Conservation (phyloP, 2,888 invertebrate species). For the Drosophila monieri region DNA sequence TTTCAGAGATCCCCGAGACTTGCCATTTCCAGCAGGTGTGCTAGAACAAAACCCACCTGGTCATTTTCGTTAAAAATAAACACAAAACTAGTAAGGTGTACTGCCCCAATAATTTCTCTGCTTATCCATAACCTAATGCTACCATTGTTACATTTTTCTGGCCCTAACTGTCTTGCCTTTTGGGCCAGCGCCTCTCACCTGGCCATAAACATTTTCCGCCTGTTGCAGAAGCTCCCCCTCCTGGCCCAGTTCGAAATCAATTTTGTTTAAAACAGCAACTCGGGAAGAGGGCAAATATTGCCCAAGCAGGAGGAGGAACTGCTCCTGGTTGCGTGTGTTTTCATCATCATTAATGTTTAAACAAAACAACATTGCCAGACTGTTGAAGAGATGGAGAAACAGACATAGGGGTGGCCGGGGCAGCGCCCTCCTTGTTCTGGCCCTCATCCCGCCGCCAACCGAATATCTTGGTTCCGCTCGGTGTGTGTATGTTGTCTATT, state of each 20-base stretch:
- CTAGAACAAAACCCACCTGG: conserved; percentile 1
- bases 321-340: conserved; percentile 58
- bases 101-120: neutral
- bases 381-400: conserved; percentile 31
- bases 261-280: conserved; percentile 43
- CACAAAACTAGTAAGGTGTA: neutral
- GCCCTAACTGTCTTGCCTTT: neutral
- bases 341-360: conserved; percentile 76
- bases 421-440: conserved; percentile 5
- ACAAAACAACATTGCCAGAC: conserved; percentile 76
- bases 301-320: conserved; percentile 30
- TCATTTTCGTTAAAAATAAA: neutral
- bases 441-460: too few species aligned
- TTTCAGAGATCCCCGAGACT: neutral
- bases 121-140: neutral
- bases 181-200: conserved; percentile 4
- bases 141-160: neutral
- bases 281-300: conserved; percentile 30
- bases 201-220: conserved; percentile 27
- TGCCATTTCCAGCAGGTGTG: conserved; percentile 8
- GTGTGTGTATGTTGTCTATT: conserved; percentile 79
- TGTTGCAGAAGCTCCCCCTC: conserved; percentile 51
- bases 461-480: conserved; percentile 43
- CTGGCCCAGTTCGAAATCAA: conserved; percentile 46
- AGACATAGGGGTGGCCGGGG: neutral